These are phyloP conservation scores for Takifugu ocellatus DNA, from an alignment of 2,797 vertebrate genomes.

Conservation along the genomic window DNA sequence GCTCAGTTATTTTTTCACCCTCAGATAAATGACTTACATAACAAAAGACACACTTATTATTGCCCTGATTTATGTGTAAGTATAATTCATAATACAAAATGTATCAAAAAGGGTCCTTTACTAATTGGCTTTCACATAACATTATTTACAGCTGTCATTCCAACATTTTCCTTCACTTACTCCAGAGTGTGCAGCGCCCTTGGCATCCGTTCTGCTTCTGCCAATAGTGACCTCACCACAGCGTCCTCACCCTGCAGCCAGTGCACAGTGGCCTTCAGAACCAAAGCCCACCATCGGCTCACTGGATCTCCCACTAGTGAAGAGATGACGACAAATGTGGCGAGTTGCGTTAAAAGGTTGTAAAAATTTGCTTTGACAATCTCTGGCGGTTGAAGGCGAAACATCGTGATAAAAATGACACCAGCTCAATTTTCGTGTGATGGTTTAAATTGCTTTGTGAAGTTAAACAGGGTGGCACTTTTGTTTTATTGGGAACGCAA, in stretches of 20 bases:
- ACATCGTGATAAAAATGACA: background rate
- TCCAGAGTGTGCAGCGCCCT: conserved; percentile 83
- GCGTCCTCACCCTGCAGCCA: conserved; percentile 92
- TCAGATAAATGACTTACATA: too few relatives aligned
- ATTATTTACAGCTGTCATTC: too few relatives aligned
- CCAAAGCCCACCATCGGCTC: conserved; percentile 93
- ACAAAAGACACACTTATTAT: too few relatives aligned
- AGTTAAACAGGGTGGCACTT: background rate
- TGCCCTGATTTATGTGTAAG: too few relatives aligned
- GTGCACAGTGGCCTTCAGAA: conserved; percentile 82
- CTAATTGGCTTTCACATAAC: too few relatives aligned
- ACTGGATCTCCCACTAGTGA: conserved; percentile 85
- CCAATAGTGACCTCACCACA: conserved; percentile 79
- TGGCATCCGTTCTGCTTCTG: conserved; percentile 89
- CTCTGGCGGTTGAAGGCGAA: background rate
- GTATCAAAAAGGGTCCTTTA: too few relatives aligned
- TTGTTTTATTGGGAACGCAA: background rate
- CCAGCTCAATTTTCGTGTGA: background rate
- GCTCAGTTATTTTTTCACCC: too few relatives aligned
- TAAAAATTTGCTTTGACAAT: too few relatives aligned
- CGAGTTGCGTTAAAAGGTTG: background rate
- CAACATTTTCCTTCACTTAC: conserved; percentile 55
- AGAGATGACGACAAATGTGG: background rate
- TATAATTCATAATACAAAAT: too few relatives aligned
- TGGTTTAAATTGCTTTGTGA: background rate